Evolutionary conservation across 2,113 vertebrate species (phyloP).

Genomic region (Argyrosomus japonicus): DNA sequence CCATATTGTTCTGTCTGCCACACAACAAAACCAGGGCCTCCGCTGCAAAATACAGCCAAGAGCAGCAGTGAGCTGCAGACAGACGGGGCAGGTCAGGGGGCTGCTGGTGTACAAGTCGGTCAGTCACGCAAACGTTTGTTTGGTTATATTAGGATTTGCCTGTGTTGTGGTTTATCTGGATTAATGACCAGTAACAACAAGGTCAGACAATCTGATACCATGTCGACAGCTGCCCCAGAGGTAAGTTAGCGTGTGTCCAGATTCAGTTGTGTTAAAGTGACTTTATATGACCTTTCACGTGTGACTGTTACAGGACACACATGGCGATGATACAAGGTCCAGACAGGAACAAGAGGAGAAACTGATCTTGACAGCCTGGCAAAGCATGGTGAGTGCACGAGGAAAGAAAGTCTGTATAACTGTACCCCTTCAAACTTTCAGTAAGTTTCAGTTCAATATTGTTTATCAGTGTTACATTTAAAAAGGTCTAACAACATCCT

Average conservation of each 20-base stretch:
- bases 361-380: slow-evolving; percentile 86
- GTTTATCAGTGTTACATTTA: not conserved
- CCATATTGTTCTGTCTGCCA: slow-evolving; percentile 60
- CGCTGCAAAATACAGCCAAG: slow-evolving; percentile 33
- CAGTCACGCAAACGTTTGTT: slow-evolving; percentile 23
- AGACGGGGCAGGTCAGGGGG: slow-evolving; percentile 25
- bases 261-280: not conserved
- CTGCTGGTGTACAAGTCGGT: not conserved
- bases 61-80: slow-evolving; percentile 14
- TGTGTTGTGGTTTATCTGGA: not conserved
- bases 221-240: slow-evolving; percentile 81
- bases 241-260: slow-evolving; percentile 66
- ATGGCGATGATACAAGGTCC: slow-evolving; percentile 75
- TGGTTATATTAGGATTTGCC: slow-evolving; percentile 14
- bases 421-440: not conserved
- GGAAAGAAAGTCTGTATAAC: not conserved
- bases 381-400: slow-evolving; percentile 84
- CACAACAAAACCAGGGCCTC: slow-evolving; percentile 63
- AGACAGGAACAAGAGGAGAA: slow-evolving; percentile 85
- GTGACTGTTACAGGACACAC: slow-evolving; percentile 71
- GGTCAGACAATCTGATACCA: slow-evolving; percentile 76
- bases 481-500: not conserved
- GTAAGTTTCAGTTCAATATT: not conserved
- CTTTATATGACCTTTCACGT: not conserved
- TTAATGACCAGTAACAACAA: slow-evolving; percentile 84